Percentiles rank a stretch among this genome's conserved stretches.
These are phyloP conservation scores for Mastomys coucha DNA, from an alignment of 2,113 vertebrate species.

Conservation along the genomic window DNA sequence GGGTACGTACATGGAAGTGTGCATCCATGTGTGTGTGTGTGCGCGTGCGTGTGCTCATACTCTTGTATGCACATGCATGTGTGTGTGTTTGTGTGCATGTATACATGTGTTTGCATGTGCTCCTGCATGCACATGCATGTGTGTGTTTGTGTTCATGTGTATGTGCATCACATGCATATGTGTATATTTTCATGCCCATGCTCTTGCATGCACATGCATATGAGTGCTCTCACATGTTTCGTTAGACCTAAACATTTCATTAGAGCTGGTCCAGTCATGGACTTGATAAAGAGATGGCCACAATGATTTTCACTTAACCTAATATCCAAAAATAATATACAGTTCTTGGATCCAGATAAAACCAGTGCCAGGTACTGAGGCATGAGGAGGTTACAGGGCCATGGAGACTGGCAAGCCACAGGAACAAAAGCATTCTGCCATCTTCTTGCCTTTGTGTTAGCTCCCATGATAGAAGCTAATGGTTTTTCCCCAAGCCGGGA, in stretches of 20 bases:
- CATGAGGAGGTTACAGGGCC: rapidly evolving
- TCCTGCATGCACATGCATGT: too few relatives aligned
- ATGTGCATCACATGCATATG: too few relatives aligned
- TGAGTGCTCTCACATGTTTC: not conserved
- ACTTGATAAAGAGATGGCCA: not conserved
- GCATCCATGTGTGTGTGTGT: not conserved
- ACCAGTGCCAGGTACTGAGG: rapidly evolving
- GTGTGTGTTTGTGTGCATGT: too few relatives aligned
- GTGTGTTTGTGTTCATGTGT: too few relatives aligned
- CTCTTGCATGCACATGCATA: too few relatives aligned
- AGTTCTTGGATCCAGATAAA: not conserved
- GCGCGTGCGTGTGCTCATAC: too few relatives aligned
- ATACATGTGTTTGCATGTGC: too few relatives aligned
- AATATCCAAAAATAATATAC: not conserved
- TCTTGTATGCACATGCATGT: too few relatives aligned
- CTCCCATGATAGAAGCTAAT: rapidly evolving
- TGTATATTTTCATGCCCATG: too few relatives aligned
- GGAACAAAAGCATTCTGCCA: rapidly evolving
- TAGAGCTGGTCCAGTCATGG: not conserved
- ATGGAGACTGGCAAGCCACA: not conserved
- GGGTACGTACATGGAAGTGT: not conserved
- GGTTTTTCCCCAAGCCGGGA: not conserved
- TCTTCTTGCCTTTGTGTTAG: not conserved
- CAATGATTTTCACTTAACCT: not conserved
- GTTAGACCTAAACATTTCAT: not conserved